Evolutionary conservation across 2,797 vertebrate genomes (phyloP).

Genomic region (Monodelphis domestica): DNA sequence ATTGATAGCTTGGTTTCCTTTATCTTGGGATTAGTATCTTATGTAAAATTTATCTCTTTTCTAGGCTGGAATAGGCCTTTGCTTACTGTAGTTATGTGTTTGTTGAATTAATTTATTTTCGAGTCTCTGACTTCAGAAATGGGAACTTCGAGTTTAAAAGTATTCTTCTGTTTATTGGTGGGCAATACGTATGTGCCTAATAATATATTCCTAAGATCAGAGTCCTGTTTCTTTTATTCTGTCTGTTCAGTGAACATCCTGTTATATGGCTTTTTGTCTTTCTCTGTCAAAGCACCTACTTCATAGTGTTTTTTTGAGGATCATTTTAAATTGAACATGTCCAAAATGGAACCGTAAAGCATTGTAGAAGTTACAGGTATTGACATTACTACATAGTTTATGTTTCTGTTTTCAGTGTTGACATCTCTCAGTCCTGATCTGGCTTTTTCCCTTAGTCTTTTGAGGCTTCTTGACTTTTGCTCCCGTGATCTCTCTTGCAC

Average conservation of each 20-base stretch:
- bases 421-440: neutral
- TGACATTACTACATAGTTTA: neutral
- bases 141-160: slow-evolving; percentile 8
- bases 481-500: neutral
- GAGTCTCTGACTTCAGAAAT: neutral
- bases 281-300: neutral
- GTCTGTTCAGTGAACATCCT: neutral
- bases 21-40: neutral
- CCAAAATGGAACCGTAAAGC: neutral
- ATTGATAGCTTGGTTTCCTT: neutral
- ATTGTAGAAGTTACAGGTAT: neutral
- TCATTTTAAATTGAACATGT: neutral
- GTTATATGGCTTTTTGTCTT: neutral
- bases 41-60: neutral
- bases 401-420: neutral
- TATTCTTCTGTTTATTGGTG: neutral
- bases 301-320: neutral
- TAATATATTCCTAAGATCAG: slow-evolving; percentile 7
- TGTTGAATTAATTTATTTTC: slow-evolving; percentile 19
- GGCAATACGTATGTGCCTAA: neutral
- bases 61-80: neutral
- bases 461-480: neutral
- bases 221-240: slow-evolving; percentile 28
- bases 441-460: slow-evolving; percentile 6
- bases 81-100: neutral